Evolutionary conservation across 2,797 vertebrate species (phyloP).

Genomic region (Cyprinella venusta): DNA sequence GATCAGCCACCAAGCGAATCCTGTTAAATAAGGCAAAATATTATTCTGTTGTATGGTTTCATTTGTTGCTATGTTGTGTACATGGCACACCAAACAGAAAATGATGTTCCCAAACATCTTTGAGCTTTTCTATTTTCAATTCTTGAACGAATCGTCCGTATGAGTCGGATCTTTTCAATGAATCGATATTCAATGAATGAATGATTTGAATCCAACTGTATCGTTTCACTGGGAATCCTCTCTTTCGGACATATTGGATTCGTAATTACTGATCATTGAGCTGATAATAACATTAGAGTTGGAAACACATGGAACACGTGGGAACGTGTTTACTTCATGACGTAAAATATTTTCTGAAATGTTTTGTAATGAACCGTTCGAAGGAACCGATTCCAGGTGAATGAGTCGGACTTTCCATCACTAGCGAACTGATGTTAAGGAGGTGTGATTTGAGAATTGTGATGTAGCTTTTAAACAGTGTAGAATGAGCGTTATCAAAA

Average conservation of each 20-base stretch:
- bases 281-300: not conserved
- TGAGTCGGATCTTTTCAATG: not conserved
- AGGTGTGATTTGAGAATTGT: not conserved
- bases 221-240: not conserved
- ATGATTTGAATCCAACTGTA: not conserved
- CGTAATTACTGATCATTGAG: not conserved
- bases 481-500: not conserved
- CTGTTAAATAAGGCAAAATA: not conserved
- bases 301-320: not conserved
- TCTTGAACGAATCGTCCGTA: not conserved
- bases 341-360: not conserved
- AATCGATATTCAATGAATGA: not conserved
- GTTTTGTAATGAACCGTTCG: slow-evolving; percentile 1
- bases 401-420: not conserved
- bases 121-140: not conserved
- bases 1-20: not conserved
- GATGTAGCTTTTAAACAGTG: not conserved
- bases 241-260: not conserved
- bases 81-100: not conserved
- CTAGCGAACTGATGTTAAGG: slow-evolving; percentile 29
- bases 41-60: not conserved
- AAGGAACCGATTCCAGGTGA: not conserved
- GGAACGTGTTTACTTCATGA: not conserved
- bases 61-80: not conserved
- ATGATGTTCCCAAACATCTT: slow-evolving; percentile 1